These are phyloP conservation scores for Neolamprologus modestus DNA, from an alignment of 2,113 vertebrate species.

Conservation along the genomic window DNA sequence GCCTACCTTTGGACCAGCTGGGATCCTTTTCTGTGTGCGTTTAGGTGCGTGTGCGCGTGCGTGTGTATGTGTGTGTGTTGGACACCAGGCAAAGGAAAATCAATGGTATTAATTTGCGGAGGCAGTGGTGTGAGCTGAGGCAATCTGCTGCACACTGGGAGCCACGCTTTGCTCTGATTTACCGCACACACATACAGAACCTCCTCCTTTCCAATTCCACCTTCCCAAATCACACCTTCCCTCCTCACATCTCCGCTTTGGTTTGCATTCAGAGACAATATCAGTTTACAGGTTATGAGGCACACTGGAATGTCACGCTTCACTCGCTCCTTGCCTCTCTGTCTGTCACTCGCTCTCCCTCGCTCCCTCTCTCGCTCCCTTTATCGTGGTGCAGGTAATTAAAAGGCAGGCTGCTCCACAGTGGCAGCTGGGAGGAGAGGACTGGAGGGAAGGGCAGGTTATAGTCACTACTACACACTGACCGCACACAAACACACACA, in stretches of 20 bases:
- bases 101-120: slow-evolving; percentile 75
- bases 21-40: background rate
- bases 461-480: slow-evolving; percentile 15
- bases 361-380: background rate
- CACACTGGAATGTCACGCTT: slow-evolving; percentile 50
- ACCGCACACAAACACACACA: background rate
- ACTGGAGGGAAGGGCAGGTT: slow-evolving; percentile 42
- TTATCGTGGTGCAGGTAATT: slow-evolving; percentile 58
- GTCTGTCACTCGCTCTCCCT: background rate
- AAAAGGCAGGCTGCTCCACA: slow-evolving; percentile 57
- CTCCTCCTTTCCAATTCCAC: slow-evolving; percentile 11
- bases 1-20: background rate
- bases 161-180: slow-evolving; percentile 49
- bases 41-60: background rate
- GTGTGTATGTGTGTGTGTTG: background rate
- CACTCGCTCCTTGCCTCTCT: background rate
- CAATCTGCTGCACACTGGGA: slow-evolving; percentile 67
- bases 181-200: slow-evolving; percentile 6
- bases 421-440: slow-evolving; percentile 47
- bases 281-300: slow-evolving; percentile 59
- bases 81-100: slow-evolving; percentile 64
- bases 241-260: slow-evolving; percentile 19
- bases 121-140: slow-evolving; percentile 71
- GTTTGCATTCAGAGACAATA: slow-evolving; percentile 52
- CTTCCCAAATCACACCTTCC: slow-evolving; percentile 24